A percentile compares a stretch with the other conserved stretches of the same genome.
Evolutionary conservation across 92 coral and sea anemone species (phyloP).

Genomic region (Parazoanthus atlanticus): DNA sequence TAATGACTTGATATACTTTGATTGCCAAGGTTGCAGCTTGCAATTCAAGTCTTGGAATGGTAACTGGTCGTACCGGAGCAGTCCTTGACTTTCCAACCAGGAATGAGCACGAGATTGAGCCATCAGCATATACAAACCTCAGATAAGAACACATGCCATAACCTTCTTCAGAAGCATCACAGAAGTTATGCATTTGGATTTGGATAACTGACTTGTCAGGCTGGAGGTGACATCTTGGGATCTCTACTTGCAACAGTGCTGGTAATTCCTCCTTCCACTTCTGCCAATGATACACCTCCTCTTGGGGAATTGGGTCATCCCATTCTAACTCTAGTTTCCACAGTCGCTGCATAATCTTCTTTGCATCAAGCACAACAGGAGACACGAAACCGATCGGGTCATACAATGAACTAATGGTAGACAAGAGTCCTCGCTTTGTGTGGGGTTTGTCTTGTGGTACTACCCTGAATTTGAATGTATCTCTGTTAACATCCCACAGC

Average conservation of each 20-base stretch:
- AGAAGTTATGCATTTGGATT: conserved; percentile 47
- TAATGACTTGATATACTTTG: conserved; percentile 13
- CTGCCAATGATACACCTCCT: conserved; percentile 33
- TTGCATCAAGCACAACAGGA: conserved; percentile 56
- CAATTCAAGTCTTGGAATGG: conserved; percentile 59
- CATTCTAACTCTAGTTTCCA: conserved; percentile 38
- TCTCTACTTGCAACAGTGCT: conserved; percentile 41
- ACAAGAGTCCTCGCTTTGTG: conserved; percentile 56
- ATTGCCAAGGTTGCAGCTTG: conserved; percentile 46
- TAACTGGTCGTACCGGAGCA: conserved; percentile 50
- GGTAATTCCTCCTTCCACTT: conserved; percentile 50
- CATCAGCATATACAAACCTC: conserved; percentile 48
- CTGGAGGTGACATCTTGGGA: conserved; percentile 50
- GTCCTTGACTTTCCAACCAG: conserved; percentile 52
- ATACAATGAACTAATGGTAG: conserved; percentile 50
- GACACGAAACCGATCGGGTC: conserved; percentile 55
- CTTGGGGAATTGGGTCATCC: conserved; percentile 42
- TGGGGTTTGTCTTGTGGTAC: not conserved
- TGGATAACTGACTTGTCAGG: conserved; percentile 9
- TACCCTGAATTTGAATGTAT: too few relatives aligned
- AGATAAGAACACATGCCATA: conserved; percentile 52
- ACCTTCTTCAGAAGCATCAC: conserved; percentile 56
- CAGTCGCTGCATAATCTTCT: conserved; percentile 54
- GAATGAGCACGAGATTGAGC: conserved; percentile 44
- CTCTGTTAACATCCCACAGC: too few relatives aligned